Conservation (phyloP, 1,140 invertebrate genomes). For the Drosophila elegans region DNA sequence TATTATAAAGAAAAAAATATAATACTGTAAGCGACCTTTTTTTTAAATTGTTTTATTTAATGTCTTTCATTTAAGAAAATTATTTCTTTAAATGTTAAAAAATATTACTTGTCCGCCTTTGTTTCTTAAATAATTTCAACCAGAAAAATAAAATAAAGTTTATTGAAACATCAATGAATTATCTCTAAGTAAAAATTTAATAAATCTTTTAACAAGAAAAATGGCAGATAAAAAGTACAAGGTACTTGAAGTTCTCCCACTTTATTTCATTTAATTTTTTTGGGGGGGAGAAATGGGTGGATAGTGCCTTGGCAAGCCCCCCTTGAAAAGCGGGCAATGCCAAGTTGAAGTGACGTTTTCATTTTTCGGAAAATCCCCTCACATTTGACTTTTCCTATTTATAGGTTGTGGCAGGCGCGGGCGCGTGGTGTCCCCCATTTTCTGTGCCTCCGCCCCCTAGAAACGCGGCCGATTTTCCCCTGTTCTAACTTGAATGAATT, state of each 20-base stretch:
- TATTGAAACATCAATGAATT: too few relatives aligned
- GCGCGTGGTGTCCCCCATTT: constrained; percentile 51
- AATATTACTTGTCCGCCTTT: too few relatives aligned
- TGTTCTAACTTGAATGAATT: constrained; percentile 57
- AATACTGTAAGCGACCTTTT: too few relatives aligned
- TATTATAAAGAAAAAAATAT: too few relatives aligned
- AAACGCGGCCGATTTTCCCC: constrained; percentile 13
- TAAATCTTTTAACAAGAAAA: too few relatives aligned
- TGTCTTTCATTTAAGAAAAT: too few relatives aligned
- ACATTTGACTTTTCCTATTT: constrained; percentile 56
- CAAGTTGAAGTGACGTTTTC: constrained; percentile 64
- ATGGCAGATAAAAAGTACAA: neutral
- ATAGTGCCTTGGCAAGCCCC: constrained; percentile 9
- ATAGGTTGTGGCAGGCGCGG: constrained; percentile 52
- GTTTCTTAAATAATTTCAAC: too few relatives aligned
- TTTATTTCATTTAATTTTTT: neutral
- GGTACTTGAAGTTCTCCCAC: neutral
- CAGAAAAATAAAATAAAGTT: too few relatives aligned
- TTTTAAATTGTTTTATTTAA: too few relatives aligned
- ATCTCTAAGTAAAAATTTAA: too few relatives aligned
- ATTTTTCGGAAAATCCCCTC: constrained; percentile 68
- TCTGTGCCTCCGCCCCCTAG: constrained; percentile 10
- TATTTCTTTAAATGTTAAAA: too few relatives aligned
- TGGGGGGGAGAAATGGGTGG: constrained; percentile 5
- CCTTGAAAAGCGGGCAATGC: constrained; percentile 43